Conservation (phyloP, 2,113 vertebrate genomes). For the Sylvietta virens region DNA sequence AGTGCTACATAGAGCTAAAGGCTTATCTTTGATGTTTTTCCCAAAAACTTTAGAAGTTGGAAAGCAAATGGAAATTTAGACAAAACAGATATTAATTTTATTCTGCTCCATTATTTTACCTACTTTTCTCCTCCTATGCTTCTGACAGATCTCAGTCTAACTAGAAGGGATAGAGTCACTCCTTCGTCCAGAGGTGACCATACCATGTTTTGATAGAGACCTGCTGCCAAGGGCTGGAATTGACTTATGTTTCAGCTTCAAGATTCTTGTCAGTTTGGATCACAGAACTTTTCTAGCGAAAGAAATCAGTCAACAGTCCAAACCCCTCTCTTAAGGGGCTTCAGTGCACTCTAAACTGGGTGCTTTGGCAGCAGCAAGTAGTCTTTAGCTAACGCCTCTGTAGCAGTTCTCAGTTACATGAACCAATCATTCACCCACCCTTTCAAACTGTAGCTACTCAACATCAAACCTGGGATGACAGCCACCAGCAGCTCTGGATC, state of each 20-base stretch:
- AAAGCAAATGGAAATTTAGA: not conserved
- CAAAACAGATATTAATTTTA: not conserved
- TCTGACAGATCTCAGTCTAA: not conserved
- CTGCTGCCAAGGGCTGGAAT: not conserved
- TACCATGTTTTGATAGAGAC: not conserved
- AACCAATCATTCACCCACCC: not conserved
- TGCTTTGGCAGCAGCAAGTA: not conserved
- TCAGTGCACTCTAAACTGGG: not conserved
- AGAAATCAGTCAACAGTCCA: not conserved
- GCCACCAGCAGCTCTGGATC: not conserved
- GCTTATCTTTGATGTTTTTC: not conserved
- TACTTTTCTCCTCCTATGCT: not conserved
- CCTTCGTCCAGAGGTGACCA: not conserved
- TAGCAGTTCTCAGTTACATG: not conserved
- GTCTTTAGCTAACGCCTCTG: not conserved
- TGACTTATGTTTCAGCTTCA: not conserved
- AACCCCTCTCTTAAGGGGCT: not conserved
- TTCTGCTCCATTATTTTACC: not conserved
- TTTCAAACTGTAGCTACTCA: not conserved
- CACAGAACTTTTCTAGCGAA: not conserved
- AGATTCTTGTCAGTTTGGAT: not conserved
- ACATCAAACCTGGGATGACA: conserved; percentile 3
- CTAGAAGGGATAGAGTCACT: not conserved
- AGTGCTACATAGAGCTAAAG: not conserved
- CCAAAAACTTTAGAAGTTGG: not conserved